Evolutionary conservation across 64 coral and sea anemone species (phyloP).

Genomic region (Pocillopora damicornis): DNA sequence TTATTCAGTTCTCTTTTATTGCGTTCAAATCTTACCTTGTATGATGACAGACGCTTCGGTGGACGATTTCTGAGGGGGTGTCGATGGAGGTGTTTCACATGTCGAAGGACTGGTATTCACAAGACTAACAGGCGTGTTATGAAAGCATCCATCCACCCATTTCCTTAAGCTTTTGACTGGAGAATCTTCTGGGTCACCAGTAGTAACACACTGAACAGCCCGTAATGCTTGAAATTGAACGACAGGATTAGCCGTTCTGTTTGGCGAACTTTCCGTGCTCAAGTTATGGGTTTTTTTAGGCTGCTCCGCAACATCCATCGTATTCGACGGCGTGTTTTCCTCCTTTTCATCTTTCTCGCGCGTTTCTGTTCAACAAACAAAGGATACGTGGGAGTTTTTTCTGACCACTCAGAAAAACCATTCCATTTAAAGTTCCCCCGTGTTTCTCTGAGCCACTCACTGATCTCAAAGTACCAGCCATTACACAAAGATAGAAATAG

Average conservation of each 20-base stretch:
- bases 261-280: not conserved
- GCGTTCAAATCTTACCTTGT: conserved; percentile 39
- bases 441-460: not conserved
- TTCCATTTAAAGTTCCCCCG: not conserved
- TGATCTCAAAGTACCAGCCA: conserved; percentile 2
- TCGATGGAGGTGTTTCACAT: conserved; percentile 64
- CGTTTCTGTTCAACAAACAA: conserved; percentile 62
- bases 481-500: not conserved
- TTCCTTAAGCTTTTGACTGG: conserved; percentile 97
- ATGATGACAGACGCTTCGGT: conserved; percentile 81
- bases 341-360: conserved; percentile 50
- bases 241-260: conserved; percentile 10
- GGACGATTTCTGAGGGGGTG: conserved; percentile 59
- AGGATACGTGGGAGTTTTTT: conserved; percentile 28
- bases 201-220: conserved; percentile 28
- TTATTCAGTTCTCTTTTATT: not conserved
- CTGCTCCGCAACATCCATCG: conserved; percentile 22
- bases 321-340: conserved; percentile 44
- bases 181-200: conserved; percentile 56
- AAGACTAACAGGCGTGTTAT: conserved; percentile 35
- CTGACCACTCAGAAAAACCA: conserved; percentile 9
- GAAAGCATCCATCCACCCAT: conserved; percentile 99
- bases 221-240: conserved; percentile 22
- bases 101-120: conserved; percentile 29
- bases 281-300: conserved; percentile 1